Evolutionary conservation across 1,140 invertebrate genomes (phyloP).

Genomic region (Agrilus planipennis): DNA sequence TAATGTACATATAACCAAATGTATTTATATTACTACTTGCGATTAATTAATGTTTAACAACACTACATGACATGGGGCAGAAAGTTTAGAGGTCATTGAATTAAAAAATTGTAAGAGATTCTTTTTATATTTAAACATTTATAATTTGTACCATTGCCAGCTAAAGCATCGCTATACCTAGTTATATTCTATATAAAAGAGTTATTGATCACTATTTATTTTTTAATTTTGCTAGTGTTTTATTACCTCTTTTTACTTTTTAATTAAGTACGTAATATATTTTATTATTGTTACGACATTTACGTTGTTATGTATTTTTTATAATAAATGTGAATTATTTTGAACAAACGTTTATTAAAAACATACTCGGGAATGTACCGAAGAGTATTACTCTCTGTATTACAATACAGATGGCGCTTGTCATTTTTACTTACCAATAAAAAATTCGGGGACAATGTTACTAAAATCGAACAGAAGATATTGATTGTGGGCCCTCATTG

Average conservation of each 20-base stretch:
- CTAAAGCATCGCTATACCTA: no score
- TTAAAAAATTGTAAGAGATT: no score
- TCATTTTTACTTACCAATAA: conserved; percentile 11
- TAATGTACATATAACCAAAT: neutral
- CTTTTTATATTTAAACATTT: no score
- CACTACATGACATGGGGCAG: neutral
- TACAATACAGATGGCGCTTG: neutral
- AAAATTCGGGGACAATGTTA: conserved; percentile 8
- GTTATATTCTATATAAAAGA: no score
- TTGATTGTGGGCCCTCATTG: conserved; percentile 12
- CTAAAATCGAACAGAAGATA: conserved; percentile 11
- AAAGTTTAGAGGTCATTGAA: no score
- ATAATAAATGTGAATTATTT: no score
- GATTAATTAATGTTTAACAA: neutral
- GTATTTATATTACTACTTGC: neutral
- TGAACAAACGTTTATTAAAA: conserved; percentile 2
- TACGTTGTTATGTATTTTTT: no score
- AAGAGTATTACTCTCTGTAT: neutral
- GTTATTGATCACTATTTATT: no score
- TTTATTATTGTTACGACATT: no score
- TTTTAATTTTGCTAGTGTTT: no score
- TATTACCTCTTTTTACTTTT: neutral
- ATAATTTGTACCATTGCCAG: no score
- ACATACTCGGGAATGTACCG: neutral
- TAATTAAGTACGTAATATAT: conserved; percentile 2